Percentiles rank a stretch among this genome's conserved stretches.
phyloP scores from a whole-genome alignment of 2,888 invertebrate genomes.

The Rhodophaea formosa region DNA sequence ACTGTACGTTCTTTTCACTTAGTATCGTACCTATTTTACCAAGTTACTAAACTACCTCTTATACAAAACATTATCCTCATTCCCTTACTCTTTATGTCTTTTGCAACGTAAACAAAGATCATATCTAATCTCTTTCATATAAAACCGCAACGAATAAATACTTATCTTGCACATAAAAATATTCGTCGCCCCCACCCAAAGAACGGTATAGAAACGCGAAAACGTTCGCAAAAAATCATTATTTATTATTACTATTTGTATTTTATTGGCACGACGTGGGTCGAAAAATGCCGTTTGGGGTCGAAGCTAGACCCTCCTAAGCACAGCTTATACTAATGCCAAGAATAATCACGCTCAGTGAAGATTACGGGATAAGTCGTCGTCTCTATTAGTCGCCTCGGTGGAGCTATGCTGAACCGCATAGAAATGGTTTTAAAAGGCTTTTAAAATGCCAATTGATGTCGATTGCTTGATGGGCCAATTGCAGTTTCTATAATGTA shows the following conservation, averaged over 20 bases:
- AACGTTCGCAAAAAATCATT: neutral
- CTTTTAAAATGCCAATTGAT: no score
- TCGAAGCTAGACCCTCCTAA: neutral
- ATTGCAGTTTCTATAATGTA: no score
- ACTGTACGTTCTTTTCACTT: no score
- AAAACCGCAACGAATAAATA: neutral
- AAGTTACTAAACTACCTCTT: no score
- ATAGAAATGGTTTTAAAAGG: no score
- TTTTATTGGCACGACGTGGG: slow-evolving; percentile 1
- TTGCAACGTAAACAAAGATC: neutral
- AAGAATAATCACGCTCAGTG: neutral
- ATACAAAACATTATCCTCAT: neutral
- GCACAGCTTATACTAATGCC: neutral
- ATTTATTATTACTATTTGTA: slow-evolving; percentile 14
- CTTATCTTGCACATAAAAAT: neutral
- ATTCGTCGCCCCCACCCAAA: neutral
- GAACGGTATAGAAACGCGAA: neutral
- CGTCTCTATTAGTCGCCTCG: neutral
- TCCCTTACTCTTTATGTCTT: neutral
- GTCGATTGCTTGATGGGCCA: no score
- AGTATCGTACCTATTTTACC: no score
- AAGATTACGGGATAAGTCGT: neutral
- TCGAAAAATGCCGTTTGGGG: neutral
- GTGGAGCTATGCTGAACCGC: neutral
- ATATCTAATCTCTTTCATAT: neutral